phyloP scores from a whole-genome alignment of 2,888 invertebrate species.

The Sphaerophoria taeniata region DNA sequence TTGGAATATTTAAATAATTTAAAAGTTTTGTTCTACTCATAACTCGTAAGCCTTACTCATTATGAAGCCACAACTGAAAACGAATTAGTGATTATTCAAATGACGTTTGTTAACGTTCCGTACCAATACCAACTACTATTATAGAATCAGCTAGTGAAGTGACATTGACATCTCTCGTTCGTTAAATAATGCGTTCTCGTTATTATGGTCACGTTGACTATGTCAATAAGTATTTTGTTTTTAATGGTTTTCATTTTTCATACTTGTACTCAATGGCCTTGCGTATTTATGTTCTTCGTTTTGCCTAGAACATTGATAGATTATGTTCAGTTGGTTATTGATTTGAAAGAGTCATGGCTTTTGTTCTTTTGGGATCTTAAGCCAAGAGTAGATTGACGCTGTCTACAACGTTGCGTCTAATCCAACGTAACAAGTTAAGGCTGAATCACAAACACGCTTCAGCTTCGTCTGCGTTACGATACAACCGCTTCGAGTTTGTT shows the following conservation, averaged over 20 bases:
- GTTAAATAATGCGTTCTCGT: conserved; percentile 13
- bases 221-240: conserved; percentile 9
- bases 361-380: neutral
- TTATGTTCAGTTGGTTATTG: conserved; percentile 4
- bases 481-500: no score
- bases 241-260: conserved; percentile 20
- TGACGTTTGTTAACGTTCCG: neutral
- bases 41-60: neutral
- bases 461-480: no score
- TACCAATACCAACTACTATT: neutral
- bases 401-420: no score
- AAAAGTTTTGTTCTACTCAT: no score
- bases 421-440: no score
- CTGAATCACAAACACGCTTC: no score
- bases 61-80: neutral
- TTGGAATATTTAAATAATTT: no score
- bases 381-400: neutral
- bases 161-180: conserved; percentile 30
- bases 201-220: conserved; percentile 23
- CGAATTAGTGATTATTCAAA: conserved; percentile 15
- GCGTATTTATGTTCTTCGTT: neutral
- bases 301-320: conserved; percentile 12
- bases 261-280: conserved; percentile 4
- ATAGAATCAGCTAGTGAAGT: conserved; percentile 3
- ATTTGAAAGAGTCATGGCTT: conserved; percentile 9